Evolutionary conservation across 1,140 invertebrate genomes (phyloP), one percentile per base, ranked within the genome.

Genomic region (Drosophila eugracilis): DNA sequence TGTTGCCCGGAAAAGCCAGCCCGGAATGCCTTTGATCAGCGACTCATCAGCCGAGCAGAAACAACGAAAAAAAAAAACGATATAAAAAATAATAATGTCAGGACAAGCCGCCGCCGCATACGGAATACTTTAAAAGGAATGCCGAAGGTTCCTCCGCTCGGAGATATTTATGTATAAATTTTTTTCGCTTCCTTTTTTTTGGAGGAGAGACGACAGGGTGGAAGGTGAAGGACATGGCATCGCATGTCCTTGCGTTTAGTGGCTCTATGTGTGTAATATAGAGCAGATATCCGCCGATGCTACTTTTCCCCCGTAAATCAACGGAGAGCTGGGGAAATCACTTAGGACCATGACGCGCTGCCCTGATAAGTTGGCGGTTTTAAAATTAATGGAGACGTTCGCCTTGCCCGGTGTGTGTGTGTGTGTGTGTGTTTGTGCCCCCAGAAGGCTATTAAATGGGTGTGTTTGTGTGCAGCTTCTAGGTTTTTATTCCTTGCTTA

Each of bases 341-440:
- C 81, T 86, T 86, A 86, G 63, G 74, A 75, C 69, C 77, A 86
- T 86, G 77, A 86, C 77, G 70, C 53, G 54, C 34, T 37, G 54
- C 47, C 71, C 67, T 81, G 77, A 86, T 86, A 86, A 71, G 77
- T 88, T 86, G 83, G 63, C 58, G 77, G 77, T 81, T 86, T 79
- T 78, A 28, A 88, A 85, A 86, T 85, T 85, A 85, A 85, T 85
- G 81, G 83, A 85, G 73, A 69, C 47, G 58, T 84, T 72, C 15
- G 78, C 55, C 69, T 54, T 73, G 54, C 45, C 50, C 44, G 42
- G 34, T 58, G 15, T 15, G 12, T n/a, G 21, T 15, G 36, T 37
- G 34, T 3, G 4, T 24, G 34, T 42, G 19, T 65, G 9, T 19
- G 15, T 15, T 15, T n/a, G 21, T 15, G 4, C 22, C 47, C 15